Evolutionary conservation across 64 coral and sea anemone species (phyloP).

Genomic region (Montipora foliosa): DNA sequence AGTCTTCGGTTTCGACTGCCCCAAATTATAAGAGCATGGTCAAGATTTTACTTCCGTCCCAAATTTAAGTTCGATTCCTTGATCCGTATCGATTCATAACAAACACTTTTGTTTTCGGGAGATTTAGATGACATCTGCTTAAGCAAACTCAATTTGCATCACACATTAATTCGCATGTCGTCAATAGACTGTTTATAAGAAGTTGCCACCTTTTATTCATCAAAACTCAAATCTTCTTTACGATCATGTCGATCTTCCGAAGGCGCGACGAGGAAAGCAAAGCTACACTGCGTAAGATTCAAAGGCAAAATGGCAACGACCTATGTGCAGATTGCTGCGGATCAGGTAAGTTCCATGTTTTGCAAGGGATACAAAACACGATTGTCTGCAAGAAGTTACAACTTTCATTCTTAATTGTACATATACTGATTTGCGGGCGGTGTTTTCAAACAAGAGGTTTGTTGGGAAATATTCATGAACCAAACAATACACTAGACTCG

Average conservation of each 20-base stretch:
- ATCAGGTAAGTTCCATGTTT: not conserved
- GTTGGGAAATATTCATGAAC: too few species aligned
- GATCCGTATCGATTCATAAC: too few species aligned
- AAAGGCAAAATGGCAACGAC: not conserved
- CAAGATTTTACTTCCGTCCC: not conserved
- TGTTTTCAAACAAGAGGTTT: too few species aligned
- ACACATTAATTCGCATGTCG: not conserved
- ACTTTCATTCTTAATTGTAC: not conserved
- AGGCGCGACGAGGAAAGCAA: not conserved
- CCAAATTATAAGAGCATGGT: not conserved
- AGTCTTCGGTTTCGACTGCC: too few species aligned
- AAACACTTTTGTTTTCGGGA: not conserved
- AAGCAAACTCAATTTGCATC: not conserved
- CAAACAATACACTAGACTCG: too few species aligned
- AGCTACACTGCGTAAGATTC: not conserved
- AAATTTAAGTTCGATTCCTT: not conserved
- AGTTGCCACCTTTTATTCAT: not conserved
- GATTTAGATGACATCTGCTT: not conserved
- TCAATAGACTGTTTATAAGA: not conserved
- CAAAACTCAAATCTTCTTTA: too few species aligned
- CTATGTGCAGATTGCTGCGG: conserved; percentile 10
- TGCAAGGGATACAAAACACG: not conserved
- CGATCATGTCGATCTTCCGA: not conserved
- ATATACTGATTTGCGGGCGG: too few species aligned
- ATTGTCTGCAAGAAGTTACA: not conserved